Base-by-base conservation (phyloP, 2,113 vertebrate species). In the Callospermophilus lateralis region DNA sequence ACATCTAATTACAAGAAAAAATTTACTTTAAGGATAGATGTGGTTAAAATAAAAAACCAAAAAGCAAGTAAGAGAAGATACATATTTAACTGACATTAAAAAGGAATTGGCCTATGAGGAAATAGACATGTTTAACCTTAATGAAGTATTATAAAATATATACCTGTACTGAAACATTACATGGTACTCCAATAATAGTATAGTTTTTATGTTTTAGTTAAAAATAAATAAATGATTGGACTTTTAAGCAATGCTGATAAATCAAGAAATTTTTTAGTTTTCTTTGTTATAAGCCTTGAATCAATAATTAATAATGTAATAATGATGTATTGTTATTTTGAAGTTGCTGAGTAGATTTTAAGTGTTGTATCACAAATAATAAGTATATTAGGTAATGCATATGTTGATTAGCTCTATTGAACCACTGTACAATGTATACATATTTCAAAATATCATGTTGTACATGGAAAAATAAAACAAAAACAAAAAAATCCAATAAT, bases 1-100 rank as follows among this genome's bases (percentile, higher is more conserved):
- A 8, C 68, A 83, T 70, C 84, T 95, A 95, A 93, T 68, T 91
- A 95, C 4, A 94, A 97, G 76, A 89, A 91, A 90, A 90, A 81
- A 72, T 70, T 78, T 88, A 92, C 90, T 96, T 94, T 84, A 95
- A 96, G 30, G 45, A n/a, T 80, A 89, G 30, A 48, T 78, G n/a
- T 48, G 77, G 6, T 63, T 77, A 20, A 70, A 89, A 83, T 30
- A 85, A 53, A 53, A 63, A n/a, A n/a, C n/a, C 12, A 45, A 93
- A 96, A 90, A 92, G 22, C 5, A 74, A 78, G 65, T 28, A 81
- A 84, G 74, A 80, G 10, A 89, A 10, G 79, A 24, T 55, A n/a
- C 45, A 45, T 45, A 45, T 45, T 45, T 83, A 85, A 89, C 39
- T 91, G 32, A 72, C 15, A 58, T 89, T 89, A 81, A 61, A 95